A percentile compares a stretch with the other conserved stretches of the same genome.
phyloP scores from a whole-genome alignment of 2,888 invertebrate genomes.

The Petrophora chlorosata region DNA sequence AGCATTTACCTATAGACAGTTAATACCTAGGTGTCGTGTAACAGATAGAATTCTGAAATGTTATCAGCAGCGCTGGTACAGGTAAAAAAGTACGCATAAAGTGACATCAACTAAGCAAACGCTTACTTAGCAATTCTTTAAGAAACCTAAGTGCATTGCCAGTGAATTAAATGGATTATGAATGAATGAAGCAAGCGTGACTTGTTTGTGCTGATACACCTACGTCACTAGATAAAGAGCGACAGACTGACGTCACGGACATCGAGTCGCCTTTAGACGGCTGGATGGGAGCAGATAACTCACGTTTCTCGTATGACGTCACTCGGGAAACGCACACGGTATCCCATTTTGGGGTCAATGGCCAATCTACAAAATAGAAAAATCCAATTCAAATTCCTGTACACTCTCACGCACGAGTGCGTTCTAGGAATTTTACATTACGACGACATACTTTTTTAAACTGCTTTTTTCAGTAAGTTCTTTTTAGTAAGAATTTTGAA shows the following conservation, averaged over 20 bases:
- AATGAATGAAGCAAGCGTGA: conserved; percentile 27
- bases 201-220: conserved; percentile 17
- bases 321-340: conserved; percentile 81
- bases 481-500: background rate
- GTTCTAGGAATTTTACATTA: no score
- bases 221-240: conserved; percentile 42
- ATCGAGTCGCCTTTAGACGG: conserved; percentile 49
- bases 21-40: no score
- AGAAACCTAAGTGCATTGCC: conserved; percentile 6
- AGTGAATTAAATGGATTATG: conserved; percentile 14
- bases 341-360: conserved; percentile 81
- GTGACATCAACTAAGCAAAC: no score
- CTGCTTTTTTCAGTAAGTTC: background rate
- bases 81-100: no score
- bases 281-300: conserved; percentile 58
- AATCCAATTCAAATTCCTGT: conserved; percentile 58
- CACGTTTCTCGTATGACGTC: conserved; percentile 81
- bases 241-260: conserved; percentile 57
- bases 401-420: conserved; percentile 32
- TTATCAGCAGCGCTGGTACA: no score
- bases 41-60: no score
- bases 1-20: no score
- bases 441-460: background rate
- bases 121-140: background rate
- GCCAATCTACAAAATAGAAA: conserved; percentile 83